Evolutionary conservation across 2,888 invertebrate species (phyloP).

Genomic region (Diachrysia chrysitis): DNA sequence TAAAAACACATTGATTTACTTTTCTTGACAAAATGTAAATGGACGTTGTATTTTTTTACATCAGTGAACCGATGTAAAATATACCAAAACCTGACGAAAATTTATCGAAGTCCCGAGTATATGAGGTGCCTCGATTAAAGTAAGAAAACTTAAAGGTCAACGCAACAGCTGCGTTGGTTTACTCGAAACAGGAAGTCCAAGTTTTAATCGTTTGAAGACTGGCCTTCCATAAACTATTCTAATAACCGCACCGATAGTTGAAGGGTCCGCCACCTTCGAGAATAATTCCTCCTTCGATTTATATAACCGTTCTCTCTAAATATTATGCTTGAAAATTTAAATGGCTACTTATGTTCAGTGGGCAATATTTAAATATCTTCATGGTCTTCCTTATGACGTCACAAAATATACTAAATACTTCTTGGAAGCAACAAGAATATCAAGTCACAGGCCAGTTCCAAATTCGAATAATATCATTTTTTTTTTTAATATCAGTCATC

Average conservation of each 20-base stretch:
- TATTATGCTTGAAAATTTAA: neutral
- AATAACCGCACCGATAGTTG: slow-evolving; percentile 27
- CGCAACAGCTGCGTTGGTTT: slow-evolving; percentile 14
- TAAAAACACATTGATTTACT: no score
- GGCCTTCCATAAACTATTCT: slow-evolving; percentile 29
- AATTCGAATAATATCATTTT: no score
- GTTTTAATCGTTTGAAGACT: slow-evolving; percentile 26
- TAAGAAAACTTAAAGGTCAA: neutral
- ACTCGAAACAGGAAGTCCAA: slow-evolving; percentile 23
- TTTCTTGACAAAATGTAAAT: no score
- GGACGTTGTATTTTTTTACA: no score
- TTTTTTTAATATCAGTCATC: no score
- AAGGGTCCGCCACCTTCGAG: slow-evolving; percentile 4
- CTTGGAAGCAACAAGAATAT: no score
- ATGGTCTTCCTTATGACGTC: neutral
- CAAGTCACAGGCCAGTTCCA: no score
- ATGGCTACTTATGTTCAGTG: neutral
- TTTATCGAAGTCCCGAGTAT: neutral
- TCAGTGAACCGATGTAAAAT: neutral
- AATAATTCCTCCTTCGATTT: slow-evolving; percentile 6
- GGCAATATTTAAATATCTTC: neutral
- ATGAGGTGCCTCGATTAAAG: neutral
- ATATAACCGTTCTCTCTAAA: neutral
- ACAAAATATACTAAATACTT: no score
- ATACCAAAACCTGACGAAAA: neutral